Evolutionary conservation across 2,888 invertebrate genomes (phyloP).

Genomic region (Hyppa rectilinea): DNA sequence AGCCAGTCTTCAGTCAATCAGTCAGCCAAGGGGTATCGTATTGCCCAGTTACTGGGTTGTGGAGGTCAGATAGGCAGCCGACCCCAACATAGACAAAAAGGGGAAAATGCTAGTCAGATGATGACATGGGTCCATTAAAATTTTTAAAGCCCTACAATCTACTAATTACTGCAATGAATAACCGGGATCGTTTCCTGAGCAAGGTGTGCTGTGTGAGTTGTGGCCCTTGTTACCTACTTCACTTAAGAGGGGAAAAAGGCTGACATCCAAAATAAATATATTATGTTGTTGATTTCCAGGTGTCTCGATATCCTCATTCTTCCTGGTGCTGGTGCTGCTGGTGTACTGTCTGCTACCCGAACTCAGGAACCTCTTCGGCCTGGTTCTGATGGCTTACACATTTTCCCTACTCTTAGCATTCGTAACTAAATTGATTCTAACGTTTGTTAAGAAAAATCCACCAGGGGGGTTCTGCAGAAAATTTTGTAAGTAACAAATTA

Average conservation of each 20-base stretch:
- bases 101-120: too few species aligned
- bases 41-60: too few species aligned
- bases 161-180: neutral
- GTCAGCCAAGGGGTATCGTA: too few species aligned
- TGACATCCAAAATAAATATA: neutral
- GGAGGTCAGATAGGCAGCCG: too few species aligned
- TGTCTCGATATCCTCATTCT: constrained; percentile 70
- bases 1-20: too few species aligned
- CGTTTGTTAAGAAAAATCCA: fast-evolving
- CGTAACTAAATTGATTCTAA: neutral
- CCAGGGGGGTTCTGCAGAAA: neutral
- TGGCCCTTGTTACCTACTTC: neutral
- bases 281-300: constrained; percentile 61
- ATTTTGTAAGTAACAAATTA: constrained; percentile 28
- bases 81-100: too few species aligned
- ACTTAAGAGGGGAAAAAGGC: neutral
- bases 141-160: neutral
- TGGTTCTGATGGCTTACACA: constrained; percentile 45
- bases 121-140: neutral
- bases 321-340: constrained; percentile 70
- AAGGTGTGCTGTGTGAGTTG: neutral
- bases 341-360: constrained; percentile 72
- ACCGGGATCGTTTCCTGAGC: neutral
- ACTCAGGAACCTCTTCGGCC: constrained; percentile 57
- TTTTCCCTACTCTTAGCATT: constrained; percentile 18